Base-by-base conservation (phyloP, 2,888 invertebrate genomes). In the Uloborus plumipes region DNA sequence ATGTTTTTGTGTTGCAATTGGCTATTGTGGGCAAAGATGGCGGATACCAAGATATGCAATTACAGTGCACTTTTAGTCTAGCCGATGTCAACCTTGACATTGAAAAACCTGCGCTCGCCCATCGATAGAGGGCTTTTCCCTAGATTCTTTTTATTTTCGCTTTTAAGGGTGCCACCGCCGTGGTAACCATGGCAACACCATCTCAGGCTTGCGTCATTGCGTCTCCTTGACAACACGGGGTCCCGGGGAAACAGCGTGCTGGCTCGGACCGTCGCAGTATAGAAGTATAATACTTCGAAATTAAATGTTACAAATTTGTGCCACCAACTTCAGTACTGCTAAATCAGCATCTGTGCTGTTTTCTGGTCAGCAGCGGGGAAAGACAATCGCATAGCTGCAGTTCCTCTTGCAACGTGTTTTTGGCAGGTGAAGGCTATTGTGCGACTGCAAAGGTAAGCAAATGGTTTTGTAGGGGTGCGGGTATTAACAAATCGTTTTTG, bases 161-260 rank as follows among this genome's bases (percentile, higher is more conserved):
- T 39, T 39, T n/a, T 39, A 39, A 39, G 39, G 39, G 39, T 39
- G n/a, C 18, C n/a, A 20, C 55, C 26, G n/a, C 66, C 71, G 61
- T 53, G 51, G 82, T 82, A 26, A 39, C 71, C 72, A 76, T 82
- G 67, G 61, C 61, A 76, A 82, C 82, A 31, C 65, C 82, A 82
- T 82, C 82, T 82, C 82, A 69, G 80, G 82, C 82, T 76, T 82
- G 82, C 82, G 82, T 82, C 82, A 82, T 82, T 82, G 76, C 67
- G 82, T 82, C 58, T 20, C 72, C 55, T 72, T 61, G 55, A 39
- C 76, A 76, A 76, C 76, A 59, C 82, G 61, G 82, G 82, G 76
- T 82, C 76, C 76, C 76, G 66, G 76, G 70, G 82, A 73, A 79
- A 71, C 72, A 26, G 64, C 70, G 78, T 64, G 65, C 64, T 51